phyloP scores from a whole-genome alignment of 2,113 vertebrate species.

The Pollimyrus isidori region DNA sequence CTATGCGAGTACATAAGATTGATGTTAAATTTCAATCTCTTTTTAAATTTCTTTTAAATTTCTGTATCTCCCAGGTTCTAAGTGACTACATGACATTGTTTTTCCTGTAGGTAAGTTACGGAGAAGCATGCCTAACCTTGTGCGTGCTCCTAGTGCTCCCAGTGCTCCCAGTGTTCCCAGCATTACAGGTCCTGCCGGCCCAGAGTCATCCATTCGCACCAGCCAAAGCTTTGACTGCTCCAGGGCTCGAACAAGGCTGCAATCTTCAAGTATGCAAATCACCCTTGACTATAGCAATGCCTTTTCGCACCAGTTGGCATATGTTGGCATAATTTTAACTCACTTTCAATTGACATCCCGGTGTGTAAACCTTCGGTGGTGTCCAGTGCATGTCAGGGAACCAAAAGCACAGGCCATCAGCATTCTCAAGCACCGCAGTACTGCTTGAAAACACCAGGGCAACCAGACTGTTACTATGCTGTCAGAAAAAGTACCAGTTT shows the following conservation, averaged over 20 bases:
- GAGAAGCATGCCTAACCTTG: conserved; percentile 88
- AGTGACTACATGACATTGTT: background rate
- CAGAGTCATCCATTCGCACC: conserved; percentile 72
- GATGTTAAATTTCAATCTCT: background rate
- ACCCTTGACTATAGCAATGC: background rate
- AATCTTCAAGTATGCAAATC: conserved; percentile 72
- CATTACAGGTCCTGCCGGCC: conserved; percentile 52
- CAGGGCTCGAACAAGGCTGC: conserved; percentile 68
- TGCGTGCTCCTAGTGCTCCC: conserved; percentile 51
- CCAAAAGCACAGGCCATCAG: background rate
- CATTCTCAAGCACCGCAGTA: background rate
- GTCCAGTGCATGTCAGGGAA: background rate
- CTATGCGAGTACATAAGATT: background rate
- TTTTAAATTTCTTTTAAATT: background rate
- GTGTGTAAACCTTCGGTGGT: background rate
- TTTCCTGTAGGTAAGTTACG: conserved; percentile 74
- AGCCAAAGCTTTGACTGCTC: conserved; percentile 90
- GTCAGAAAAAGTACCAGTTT: background rate
- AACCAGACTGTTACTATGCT: background rate
- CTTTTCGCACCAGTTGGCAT: background rate
- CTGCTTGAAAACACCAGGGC: background rate
- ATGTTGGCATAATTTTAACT: background rate
- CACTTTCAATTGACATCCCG: background rate
- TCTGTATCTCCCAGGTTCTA: background rate
- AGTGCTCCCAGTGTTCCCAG: conserved; percentile 54